These are phyloP conservation scores for Psophia crepitans DNA, from an alignment of 2,113 vertebrate genomes.

Conservation along the genomic window DNA sequence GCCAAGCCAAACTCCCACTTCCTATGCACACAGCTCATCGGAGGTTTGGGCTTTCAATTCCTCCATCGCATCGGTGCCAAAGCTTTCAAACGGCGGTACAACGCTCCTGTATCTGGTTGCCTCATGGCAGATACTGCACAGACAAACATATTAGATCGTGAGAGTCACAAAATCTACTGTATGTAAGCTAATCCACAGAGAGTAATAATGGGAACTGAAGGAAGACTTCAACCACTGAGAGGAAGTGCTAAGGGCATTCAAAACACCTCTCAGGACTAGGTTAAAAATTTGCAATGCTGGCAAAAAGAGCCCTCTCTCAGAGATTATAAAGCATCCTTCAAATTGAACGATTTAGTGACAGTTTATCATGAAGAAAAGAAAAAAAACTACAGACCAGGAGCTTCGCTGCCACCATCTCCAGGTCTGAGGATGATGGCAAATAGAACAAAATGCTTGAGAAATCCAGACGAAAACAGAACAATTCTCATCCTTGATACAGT, in stretches of 20 bases:
- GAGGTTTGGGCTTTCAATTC: not conserved
- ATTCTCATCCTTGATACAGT: not conserved
- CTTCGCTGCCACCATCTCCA: not conserved
- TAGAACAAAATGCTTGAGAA: not conserved
- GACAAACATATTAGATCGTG: not conserved
- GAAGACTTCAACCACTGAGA: not conserved
- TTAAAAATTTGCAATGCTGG: not conserved
- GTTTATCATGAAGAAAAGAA: not conserved
- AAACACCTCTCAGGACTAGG: not conserved
- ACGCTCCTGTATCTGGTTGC: not conserved
- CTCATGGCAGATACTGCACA: not conserved
- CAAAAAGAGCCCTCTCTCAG: not conserved
- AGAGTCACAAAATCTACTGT: not conserved
- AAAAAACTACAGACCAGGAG: not conserved
- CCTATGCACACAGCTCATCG: not conserved
- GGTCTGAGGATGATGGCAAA: not conserved
- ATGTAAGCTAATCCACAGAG: not conserved
- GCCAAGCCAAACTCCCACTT: not conserved
- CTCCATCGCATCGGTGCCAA: not conserved
- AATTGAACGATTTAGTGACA: not conserved
- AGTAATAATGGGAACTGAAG: not conserved
- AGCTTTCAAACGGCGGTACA: not conserved
- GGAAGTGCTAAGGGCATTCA: not conserved
- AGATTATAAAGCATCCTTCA: not conserved
- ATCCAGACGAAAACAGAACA: not conserved